Evolutionary conservation across 2,113 vertebrate genomes (phyloP).

Genomic region (Sinocyclocheilus anophthalmus): DNA sequence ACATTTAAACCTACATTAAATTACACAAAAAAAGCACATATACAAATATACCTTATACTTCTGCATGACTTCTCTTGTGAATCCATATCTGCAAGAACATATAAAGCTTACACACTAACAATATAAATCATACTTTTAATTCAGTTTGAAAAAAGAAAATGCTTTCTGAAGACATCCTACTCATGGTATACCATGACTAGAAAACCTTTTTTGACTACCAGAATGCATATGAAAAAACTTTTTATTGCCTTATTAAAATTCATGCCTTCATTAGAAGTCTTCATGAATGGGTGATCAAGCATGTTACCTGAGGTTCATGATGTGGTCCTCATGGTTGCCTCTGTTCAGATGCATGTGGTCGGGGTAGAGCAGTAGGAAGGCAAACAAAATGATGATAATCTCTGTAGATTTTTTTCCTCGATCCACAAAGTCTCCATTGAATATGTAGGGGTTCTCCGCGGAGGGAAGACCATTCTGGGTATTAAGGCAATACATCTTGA

Average conservation of each 20-base stretch:
- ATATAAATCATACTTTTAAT: neutral
- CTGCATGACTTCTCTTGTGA: conserved; percentile 90
- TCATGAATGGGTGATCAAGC: neutral
- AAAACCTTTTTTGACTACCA: neutral
- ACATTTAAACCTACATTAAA: neutral
- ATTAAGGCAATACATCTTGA: neutral
- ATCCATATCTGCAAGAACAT: conserved; percentile 87
- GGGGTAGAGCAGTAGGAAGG: conserved; percentile 90
- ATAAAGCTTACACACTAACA: neutral
- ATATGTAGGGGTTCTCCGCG: conserved; percentile 86
- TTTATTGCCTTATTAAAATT: neutral
- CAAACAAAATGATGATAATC: conserved; percentile 87
- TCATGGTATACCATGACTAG: neutral
- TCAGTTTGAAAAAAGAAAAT: neutral
- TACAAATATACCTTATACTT: conserved; percentile 89
- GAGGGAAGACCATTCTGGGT: conserved; percentile 93
- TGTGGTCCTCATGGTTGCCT: conserved; percentile 96
- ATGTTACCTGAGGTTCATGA: conserved; percentile 92
- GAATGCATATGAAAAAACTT: neutral
- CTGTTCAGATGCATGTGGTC: conserved; percentile 91
- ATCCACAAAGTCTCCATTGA: conserved; percentile 98
- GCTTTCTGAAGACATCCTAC: neutral
- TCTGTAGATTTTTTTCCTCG: conserved; percentile 91
- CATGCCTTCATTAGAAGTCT: neutral
- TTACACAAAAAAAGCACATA: neutral